Evolutionary conservation across 2,888 invertebrate species (phyloP), one percentile per base, ranked within the genome.

Genomic region (Zonitis immaculata): DNA sequence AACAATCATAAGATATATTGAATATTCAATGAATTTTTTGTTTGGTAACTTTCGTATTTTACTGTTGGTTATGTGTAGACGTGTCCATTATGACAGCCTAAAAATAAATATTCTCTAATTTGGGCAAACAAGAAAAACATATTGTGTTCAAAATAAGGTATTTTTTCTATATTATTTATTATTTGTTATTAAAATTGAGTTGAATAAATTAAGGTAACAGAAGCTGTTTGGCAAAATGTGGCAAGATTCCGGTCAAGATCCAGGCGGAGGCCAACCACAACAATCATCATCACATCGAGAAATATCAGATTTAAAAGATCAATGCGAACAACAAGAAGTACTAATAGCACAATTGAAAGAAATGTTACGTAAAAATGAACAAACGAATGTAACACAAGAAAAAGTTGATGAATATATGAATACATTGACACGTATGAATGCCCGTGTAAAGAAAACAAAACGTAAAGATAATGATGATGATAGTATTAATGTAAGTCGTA

Each of bases 331-430:
- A 53, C 76, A 76, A 52, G 71, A 76, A 55, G 64, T 73, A 14
- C 60, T 76, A 27, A 75, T 77, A 54, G 72, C 73, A 26, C 76
- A 77, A 56, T 58, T 77, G 25, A 77, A 77, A 56, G 76, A 77
- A 63, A 73, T 77, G 70, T 61, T 77, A 42, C 65, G 73, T 20
- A 76, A 76, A 59, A 69, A 61, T 44, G 77, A 77, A 48, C 75
- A 75, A 49, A 70, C 70, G 28, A 69, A 61, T 35, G 72, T 76
- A 8, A 71, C 73, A 5, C 72, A 73, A 49, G 76, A 76, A 64
- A 76, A 76, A 65, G 73, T 76, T n/a, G 75, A 74, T 46, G 73
- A 75, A 61, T 76, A 75, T 63, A 73, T 76, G 28, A 73, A 73
- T 49, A 76, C 75, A 7, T 61, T 77, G 35, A 73, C 69, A 14